Conservation (phyloP, 2,797 vertebrate species). For the Basileuterus tristriatus region DNA sequence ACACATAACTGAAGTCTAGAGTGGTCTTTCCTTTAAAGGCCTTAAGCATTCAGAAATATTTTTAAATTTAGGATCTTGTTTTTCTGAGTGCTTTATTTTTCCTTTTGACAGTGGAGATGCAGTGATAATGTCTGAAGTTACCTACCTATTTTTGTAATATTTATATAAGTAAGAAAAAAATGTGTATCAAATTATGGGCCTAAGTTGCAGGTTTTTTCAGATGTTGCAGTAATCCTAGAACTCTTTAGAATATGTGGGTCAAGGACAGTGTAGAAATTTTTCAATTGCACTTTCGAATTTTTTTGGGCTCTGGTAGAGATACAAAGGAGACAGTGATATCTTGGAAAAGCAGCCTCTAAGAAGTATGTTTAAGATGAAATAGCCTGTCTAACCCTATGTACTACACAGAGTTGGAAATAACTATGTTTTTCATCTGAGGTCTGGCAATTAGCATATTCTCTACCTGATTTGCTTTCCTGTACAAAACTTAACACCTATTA, state of each 20-base stretch:
- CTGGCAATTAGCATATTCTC: neutral
- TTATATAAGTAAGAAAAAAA: neutral
- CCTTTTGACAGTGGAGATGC: neutral
- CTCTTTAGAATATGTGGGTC: neutral
- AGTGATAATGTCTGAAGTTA: neutral
- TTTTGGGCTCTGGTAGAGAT: neutral
- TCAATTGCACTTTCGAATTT: neutral
- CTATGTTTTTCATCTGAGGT: neutral
- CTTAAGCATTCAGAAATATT: neutral
- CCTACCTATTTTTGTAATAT: neutral
- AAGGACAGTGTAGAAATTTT: neutral
- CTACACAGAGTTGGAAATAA: neutral
- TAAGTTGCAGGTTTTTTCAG: neutral
- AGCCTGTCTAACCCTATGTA: neutral
- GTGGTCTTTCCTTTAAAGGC: neutral
- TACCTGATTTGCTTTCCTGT: neutral
- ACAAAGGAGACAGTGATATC: neutral
- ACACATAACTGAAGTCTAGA: neutral
- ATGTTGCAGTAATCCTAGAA: neutral
- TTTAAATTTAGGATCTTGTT: neutral
- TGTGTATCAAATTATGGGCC: rapidly evolving
- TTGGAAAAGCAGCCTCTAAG: neutral
- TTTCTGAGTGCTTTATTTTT: neutral
- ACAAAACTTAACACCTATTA: neutral
- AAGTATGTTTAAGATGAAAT: neutral